Conservation (phyloP, 2,797 vertebrate genomes). For the Pseudotriccus pelzelni region DNA sequence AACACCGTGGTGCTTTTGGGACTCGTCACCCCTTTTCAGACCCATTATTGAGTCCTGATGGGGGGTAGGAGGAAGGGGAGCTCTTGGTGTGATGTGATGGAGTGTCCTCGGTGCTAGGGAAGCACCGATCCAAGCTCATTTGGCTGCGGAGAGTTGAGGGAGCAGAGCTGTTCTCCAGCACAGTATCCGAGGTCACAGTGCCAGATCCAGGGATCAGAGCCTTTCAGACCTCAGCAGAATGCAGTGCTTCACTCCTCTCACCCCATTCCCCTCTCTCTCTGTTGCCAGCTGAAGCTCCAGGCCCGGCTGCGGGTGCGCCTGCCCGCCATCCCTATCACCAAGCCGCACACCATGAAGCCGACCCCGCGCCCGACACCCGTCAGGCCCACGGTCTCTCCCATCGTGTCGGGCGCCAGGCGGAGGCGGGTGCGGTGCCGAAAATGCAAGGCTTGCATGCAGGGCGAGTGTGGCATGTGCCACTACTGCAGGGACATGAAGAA, state of each 20-base stretch:
- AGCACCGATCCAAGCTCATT: rapidly evolving
- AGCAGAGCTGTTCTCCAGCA: neutral
- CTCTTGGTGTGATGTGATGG: neutral
- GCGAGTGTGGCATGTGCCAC: slow-evolving; percentile 92
- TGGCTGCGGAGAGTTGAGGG: neutral
- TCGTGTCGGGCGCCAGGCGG: slow-evolving; percentile 83
- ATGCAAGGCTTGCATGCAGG: slow-evolving; percentile 90
- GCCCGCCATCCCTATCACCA: slow-evolving; percentile 82
- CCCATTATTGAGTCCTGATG: neutral
- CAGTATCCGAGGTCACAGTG: rapidly evolving
- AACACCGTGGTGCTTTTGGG: rapidly evolving
- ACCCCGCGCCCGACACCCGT: slow-evolving; percentile 75
- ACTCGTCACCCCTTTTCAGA: neutral
- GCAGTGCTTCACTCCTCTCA: no score
- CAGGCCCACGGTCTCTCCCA: slow-evolving; percentile 77
- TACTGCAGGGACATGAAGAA: slow-evolving; percentile 99
- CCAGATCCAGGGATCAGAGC: neutral
- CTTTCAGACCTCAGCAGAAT: neutral
- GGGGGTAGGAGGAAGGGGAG: neutral
- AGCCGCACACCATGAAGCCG: slow-evolving; percentile 83
- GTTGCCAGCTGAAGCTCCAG: slow-evolving; percentile 77
- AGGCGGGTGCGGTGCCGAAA: slow-evolving; percentile 92
- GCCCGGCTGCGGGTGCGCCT: slow-evolving; percentile 77
- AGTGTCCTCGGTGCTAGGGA: rapidly evolving
- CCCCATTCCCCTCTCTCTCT: neutral